phyloP scores from a whole-genome alignment of 2,888 invertebrate genomes.

The Girardia tigrina region DNA sequence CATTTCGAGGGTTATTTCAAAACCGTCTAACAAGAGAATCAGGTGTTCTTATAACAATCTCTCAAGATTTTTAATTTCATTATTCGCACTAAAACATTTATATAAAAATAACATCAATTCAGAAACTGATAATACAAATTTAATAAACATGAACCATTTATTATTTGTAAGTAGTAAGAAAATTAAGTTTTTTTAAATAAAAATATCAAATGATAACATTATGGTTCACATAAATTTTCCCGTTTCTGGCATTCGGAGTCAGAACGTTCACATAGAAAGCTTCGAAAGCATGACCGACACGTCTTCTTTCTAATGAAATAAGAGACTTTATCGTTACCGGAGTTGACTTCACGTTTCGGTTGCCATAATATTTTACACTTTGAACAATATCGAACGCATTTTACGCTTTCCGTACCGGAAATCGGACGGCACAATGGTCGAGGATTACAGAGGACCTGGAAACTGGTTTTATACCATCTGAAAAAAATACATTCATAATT shows the following conservation, averaged over 20 bases:
- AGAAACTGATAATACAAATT: too few relatives aligned
- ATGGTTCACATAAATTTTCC: too few relatives aligned
- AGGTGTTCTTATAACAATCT: too few relatives aligned
- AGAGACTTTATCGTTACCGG: background rate
- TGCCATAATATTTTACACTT: background rate
- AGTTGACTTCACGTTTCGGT: background rate
- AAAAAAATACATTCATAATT: background rate
- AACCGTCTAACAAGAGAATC: too few relatives aligned
- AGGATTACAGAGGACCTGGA: background rate
- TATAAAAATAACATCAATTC: too few relatives aligned
- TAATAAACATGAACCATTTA: too few relatives aligned
- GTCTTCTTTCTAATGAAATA: background rate
- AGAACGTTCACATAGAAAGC: background rate
- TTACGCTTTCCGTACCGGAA: background rate
- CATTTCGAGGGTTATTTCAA: too few relatives aligned
- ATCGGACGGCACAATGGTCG: background rate
- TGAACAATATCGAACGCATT: conserved; percentile 3
- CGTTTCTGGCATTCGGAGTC: background rate
- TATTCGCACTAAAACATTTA: too few relatives aligned
- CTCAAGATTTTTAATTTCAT: too few relatives aligned
- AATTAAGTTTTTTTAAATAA: too few relatives aligned
- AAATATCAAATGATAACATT: too few relatives aligned
- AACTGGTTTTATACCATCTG: background rate
- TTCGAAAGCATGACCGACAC: background rate
- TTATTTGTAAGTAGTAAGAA: too few relatives aligned